These are phyloP conservation scores for Drosophila tripunctata DNA, from an alignment of 2,888 invertebrate genomes.

Conservation along the genomic window DNA sequence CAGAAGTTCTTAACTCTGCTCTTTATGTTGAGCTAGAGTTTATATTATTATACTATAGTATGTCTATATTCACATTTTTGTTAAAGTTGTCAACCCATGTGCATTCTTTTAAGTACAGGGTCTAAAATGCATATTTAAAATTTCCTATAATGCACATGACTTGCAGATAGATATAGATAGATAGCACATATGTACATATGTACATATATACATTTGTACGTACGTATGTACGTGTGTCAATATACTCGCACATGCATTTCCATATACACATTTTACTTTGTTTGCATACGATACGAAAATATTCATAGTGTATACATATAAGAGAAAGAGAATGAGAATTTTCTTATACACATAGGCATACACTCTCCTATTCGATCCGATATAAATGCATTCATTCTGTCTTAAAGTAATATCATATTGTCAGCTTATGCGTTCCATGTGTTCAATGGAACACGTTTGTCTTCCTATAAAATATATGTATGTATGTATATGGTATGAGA, in stretches of 20 bases:
- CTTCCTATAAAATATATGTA: background rate
- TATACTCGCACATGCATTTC: constrained; percentile 35
- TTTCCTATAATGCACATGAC: constrained; percentile 13
- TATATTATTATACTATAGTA: too few species aligned
- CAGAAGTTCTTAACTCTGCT: too few species aligned
- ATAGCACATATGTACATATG: background rate
- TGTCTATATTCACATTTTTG: too few species aligned
- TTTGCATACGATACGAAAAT: constrained; percentile 33
- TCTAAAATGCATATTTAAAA: too few species aligned
- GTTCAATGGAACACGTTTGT: constrained; percentile 58
- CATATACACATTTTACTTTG: constrained; percentile 32
- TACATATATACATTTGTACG: too few species aligned
- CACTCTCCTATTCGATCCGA: background rate
- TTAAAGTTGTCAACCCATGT: too few species aligned
- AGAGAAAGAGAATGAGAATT: constrained; percentile 11
- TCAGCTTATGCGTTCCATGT: constrained; percentile 21
- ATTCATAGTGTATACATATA: background rate
- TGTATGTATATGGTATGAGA: too few species aligned
- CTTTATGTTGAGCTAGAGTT: too few species aligned
- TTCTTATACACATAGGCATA: constrained; percentile 17
- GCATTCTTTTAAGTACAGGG: too few species aligned
- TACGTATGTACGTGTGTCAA: constrained; percentile 2
- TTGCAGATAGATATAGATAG: constrained; percentile 1
- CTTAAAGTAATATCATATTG: background rate
- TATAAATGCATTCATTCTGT: constrained; percentile 37